These are phyloP conservation scores for Scomberomorus guttatus DNA, from an alignment of 2,797 vertebrate species.

Conservation along the genomic window DNA sequence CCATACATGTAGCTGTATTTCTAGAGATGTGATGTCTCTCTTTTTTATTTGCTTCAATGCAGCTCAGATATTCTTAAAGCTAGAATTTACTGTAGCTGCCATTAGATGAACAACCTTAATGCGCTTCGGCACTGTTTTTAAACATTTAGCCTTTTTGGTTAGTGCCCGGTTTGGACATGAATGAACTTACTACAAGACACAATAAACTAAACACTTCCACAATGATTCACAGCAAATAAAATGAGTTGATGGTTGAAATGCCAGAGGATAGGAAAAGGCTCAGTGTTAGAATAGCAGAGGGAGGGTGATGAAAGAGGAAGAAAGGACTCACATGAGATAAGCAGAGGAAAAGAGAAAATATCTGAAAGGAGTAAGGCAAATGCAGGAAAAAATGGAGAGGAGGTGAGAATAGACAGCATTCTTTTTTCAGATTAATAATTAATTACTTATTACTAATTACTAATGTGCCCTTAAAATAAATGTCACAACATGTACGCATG, in stretches of 20 bases:
- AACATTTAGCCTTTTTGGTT: neutral
- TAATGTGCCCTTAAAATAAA: constrained; percentile 25
- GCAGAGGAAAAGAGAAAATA: neutral
- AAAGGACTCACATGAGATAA: neutral
- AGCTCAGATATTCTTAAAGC: neutral
- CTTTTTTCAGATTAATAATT: constrained; percentile 29
- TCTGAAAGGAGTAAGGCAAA: neutral
- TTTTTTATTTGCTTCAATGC: neutral
- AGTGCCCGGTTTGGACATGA: neutral
- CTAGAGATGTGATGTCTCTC: neutral
- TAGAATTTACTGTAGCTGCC: no score
- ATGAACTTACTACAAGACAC: neutral
- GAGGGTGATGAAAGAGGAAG: neutral
- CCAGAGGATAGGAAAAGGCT: neutral
- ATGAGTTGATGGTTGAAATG: neutral
- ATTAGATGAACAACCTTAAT: neutral
- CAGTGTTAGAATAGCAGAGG: neutral
- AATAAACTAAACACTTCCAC: neutral
- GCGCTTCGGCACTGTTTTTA: neutral
- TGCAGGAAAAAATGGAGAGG: neutral
- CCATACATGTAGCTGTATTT: neutral
- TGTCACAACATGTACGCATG: neutral
- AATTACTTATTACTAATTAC: neutral
- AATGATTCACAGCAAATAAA: neutral
- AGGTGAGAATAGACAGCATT: constrained; percentile 9